These are phyloP conservation scores for Datnioides undecimradiatus DNA, from an alignment of 2,113 vertebrate genomes.

Conservation along the genomic window DNA sequence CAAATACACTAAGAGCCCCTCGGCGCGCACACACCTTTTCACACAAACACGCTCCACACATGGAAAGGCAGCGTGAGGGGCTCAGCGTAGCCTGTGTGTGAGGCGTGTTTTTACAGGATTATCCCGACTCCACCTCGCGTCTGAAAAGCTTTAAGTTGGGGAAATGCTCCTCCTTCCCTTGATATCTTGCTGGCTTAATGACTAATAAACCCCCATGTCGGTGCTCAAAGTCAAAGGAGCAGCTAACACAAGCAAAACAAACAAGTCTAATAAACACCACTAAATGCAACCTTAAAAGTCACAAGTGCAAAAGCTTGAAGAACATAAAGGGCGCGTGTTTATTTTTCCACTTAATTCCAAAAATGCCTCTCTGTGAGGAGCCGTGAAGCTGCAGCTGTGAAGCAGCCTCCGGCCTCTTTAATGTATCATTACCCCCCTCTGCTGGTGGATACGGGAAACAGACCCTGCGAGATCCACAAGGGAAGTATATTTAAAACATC, in stretches of 20 bases:
- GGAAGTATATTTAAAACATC: slow-evolving; percentile 68
- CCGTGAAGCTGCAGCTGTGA: background rate
- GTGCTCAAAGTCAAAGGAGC: slow-evolving; percentile 67
- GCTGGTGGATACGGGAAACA: slow-evolving; percentile 52
- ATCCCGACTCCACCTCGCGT: slow-evolving; percentile 61
- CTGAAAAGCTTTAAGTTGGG: slow-evolving; percentile 54
- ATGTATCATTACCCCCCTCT: slow-evolving; percentile 79
- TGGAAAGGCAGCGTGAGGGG: slow-evolving; percentile 55
- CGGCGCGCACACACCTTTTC: slow-evolving; percentile 8
- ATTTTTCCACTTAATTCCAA: slow-evolving; percentile 53
- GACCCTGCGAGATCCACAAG: slow-evolving; percentile 13
- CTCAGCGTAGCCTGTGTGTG: slow-evolving; percentile 15
- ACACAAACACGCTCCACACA: slow-evolving; percentile 29
- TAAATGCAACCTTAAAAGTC: slow-evolving; percentile 69
- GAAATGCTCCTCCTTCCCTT: slow-evolving; percentile 43
- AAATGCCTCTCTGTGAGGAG: slow-evolving; percentile 21
- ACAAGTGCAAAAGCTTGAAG: slow-evolving; percentile 50
- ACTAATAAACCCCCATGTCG: slow-evolving; percentile 70
- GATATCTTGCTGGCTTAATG: slow-evolving; percentile 67
- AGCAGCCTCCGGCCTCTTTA: slow-evolving; percentile 36
- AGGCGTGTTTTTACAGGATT: slow-evolving; percentile 64
- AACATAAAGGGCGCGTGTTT: slow-evolving; percentile 58
- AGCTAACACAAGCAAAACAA: slow-evolving; percentile 58
- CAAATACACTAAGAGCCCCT: slow-evolving; percentile 35
- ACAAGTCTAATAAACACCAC: slow-evolving; percentile 62